Evolutionary conservation across 2,113 vertebrate species (phyloP), one percentile per base, ranked within the genome.

Genomic region (Hydrolagus affinis): DNA sequence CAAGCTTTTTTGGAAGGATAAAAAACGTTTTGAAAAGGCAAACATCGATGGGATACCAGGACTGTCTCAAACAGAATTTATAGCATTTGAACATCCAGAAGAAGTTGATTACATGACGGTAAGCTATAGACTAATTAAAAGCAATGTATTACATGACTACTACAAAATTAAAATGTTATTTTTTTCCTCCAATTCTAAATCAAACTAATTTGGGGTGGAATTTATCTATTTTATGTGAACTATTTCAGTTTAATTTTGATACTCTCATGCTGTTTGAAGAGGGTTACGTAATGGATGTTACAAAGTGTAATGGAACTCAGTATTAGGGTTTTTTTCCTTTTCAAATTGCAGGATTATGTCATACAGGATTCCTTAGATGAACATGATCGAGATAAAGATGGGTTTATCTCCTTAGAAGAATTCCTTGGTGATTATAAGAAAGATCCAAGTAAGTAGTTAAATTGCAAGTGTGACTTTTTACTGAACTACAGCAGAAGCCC

Each of bases 101-200:
- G 97, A 99, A 90, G 95, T 95, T 78, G 96, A 98, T 86, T 94
- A 96, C 88, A 99, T 99, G 97, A 94, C 90, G 92, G 97, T 98
- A 92, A 95, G 95, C 86, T 21, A 1, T 19, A 70, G 28, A 44
- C 44, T 44, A 44, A 3, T 44, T 44, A 44, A 44, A 44, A 44
- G 44, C 44, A 44, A 44, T 44, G 44, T 44, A 44, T 44, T 44
- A 44, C 44, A 6, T 44, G 44, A 44, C 44, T 1, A 44, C 6
- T 44, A 44, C 44, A 44, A 44, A 44, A 44, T 1, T 1, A 44
- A 44, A 44, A 6, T 44, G 44, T 6, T 1, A 44, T 44, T 44
- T 44, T 44, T 44, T 44, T 44, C 44, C 44, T 6, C 44, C n/a
- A n/a, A n/a, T 44, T 44, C 44, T 44, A 44, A 3, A 44, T 44